These are phyloP conservation scores for Ochropleura leucogaster DNA, from an alignment of 2,888 invertebrate species.

Conservation along the genomic window DNA sequence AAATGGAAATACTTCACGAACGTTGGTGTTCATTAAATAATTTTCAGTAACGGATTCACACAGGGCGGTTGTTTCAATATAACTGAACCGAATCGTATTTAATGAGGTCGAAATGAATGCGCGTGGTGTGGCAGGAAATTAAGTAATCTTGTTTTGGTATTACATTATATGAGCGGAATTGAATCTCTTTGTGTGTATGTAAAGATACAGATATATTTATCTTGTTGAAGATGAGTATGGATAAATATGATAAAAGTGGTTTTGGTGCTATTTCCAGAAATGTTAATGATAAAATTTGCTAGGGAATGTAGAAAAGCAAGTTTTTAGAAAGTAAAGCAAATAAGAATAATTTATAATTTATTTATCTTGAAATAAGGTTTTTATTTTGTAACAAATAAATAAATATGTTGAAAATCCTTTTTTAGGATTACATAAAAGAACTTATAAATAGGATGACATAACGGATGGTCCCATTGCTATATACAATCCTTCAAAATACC, in stretches of 20 bases:
- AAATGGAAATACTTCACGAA: slow-evolving; percentile 16
- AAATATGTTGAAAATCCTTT: too few species aligned
- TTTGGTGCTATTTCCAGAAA: slow-evolving; percentile 2
- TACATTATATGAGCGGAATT: slow-evolving; percentile 32
- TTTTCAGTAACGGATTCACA: slow-evolving; percentile 31
- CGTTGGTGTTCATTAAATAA: slow-evolving; percentile 19
- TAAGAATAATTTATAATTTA: neutral
- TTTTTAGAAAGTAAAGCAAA: neutral
- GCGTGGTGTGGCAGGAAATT: slow-evolving; percentile 34
- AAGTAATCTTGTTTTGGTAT: slow-evolving; percentile 44
- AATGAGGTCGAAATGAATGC: slow-evolving; percentile 45
- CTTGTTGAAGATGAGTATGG: too few species aligned
- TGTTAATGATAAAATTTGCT: neutral
- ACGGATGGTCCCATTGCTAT: too few species aligned
- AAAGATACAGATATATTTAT: neutral
- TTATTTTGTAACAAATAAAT: too few species aligned
- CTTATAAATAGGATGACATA: too few species aligned
- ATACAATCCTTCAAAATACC: too few species aligned
- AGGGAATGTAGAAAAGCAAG: neutral
- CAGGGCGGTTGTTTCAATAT: slow-evolving; percentile 31
- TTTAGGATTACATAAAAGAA: too few species aligned
- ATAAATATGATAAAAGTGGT: neutral
- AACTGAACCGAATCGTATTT: slow-evolving; percentile 47
- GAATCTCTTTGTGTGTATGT: slow-evolving; percentile 30
- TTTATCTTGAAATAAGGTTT: too few species aligned